Evolutionary conservation across 2,888 invertebrate genomes (phyloP), one percentile per base, ranked within the genome.

Genomic region (Drosophila buzzatii): DNA sequence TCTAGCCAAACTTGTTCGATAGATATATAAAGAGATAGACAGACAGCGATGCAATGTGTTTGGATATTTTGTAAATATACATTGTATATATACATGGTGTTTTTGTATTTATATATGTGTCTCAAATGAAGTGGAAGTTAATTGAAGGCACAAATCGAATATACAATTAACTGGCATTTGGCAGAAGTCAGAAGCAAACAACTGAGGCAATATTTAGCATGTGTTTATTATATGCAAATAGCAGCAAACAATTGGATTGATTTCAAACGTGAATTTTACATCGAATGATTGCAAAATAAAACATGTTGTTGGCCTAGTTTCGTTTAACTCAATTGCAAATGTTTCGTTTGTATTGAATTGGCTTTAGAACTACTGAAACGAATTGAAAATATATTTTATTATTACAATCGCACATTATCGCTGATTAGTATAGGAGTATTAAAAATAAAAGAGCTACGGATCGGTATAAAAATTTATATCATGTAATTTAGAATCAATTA

Each of bases 111-210:
- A 6, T 16, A 9, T 47, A 47, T 35, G 16, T 27, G 5, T n/a
- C n/a, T n/a, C n/a, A n/a, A 49, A 31, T 51, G 33, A 33, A 51
- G 18, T 33, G 18, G 12, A 51, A 31, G 10, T 49, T 31, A 49
- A 49, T 31, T 49, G 47, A 49, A 47, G 16, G 47, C 31, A 31
- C 31, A 31, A 49, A 31, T 49, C 14, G 51, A 33, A 51, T 33
- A 18, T 51, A 12, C 12, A 51, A 51, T 51, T 51, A 51, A 31
- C 51, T 18, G 51, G 18, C 12, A 31, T 51, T n/a, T 31, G 49
- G 31, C 51, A n/a, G 7, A 51, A 51, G 33, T 33, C 51, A 33
- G 6, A 10, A 31, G 51, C 51, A 51, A n/a, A n/a, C 49, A 31
- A 49, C 10, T 31, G n/a, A n/a, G 10, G 31, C 27, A 16, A n/a